Conservation (phyloP, 2,113 vertebrate species). For the Dasyornis broadbenti region DNA sequence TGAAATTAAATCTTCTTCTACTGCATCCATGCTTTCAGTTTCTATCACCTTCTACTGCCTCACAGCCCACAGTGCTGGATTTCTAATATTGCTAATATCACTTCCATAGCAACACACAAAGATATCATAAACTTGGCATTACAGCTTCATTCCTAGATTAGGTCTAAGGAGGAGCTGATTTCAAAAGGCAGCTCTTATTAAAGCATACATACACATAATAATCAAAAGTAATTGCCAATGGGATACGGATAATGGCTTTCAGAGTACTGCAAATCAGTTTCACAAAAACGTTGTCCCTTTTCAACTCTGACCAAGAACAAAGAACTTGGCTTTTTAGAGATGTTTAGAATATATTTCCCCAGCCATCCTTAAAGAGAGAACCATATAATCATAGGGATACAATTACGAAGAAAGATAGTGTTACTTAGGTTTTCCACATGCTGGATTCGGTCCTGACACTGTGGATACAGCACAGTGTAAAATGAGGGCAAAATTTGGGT, state of each 20-base stretch:
- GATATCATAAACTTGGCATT: slow-evolving; percentile 18
- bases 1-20: not conserved
- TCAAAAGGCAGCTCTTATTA: not conserved
- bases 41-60: not conserved
- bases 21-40: not conserved
- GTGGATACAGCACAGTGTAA: not conserved
- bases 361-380: not conserved
- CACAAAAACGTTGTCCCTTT: not conserved
- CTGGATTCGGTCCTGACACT: not conserved
- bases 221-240: not conserved
- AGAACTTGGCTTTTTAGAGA: not conserved
- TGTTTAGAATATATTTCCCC: not conserved
- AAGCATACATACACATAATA: not conserved
- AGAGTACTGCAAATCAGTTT: not conserved
- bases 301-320: not conserved
- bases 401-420: not conserved
- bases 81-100: slow-evolving; percentile 46
- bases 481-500: not conserved
- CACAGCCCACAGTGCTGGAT: not conserved
- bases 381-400: not conserved
- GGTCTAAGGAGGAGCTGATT: slow-evolving; percentile 23
- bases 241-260: not conserved
- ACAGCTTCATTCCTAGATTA: not conserved
- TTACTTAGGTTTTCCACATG: not conserved
- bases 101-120: slow-evolving; percentile 40